Conservation (phyloP, 2,797 vertebrate species). For the Ceryle rudis region DNA sequence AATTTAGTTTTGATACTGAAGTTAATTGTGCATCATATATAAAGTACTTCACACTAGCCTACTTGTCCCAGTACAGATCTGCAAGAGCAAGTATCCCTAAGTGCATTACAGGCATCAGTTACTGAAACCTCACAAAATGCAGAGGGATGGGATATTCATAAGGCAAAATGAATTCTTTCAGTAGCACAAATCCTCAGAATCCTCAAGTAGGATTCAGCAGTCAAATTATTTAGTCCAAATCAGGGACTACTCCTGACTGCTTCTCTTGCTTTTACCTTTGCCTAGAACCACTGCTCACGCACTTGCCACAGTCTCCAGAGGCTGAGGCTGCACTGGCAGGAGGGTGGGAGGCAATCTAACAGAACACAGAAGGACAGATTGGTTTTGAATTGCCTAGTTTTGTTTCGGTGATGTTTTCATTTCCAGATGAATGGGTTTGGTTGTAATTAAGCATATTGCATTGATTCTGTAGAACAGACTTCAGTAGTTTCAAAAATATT, state of each 20-base stretch:
- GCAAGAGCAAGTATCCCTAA: not conserved
- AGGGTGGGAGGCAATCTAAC: not conserved
- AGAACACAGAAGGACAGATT: not conserved
- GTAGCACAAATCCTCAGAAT: not conserved
- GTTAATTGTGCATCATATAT: not conserved
- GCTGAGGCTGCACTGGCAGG: not conserved
- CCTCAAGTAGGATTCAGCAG: not conserved
- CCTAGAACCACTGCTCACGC: accelerated
- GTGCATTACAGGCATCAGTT: not conserved
- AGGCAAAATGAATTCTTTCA: not conserved
- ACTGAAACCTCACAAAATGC: not conserved
- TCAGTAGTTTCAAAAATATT: not conserved
- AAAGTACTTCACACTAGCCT: not conserved
- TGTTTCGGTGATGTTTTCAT: not conserved
- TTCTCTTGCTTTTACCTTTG: not conserved
- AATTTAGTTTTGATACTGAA: not conserved
- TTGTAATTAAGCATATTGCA: not conserved
- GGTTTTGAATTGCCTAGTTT: not conserved
- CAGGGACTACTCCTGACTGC: not conserved
- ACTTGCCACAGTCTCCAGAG: not conserved
- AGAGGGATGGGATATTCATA: not conserved
- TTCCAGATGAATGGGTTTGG: not conserved
- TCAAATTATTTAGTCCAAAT: not conserved
- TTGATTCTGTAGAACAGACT: not conserved
- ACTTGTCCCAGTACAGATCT: not conserved